These are phyloP conservation scores for Chloroceryle inda DNA, from an alignment of 2,797 vertebrate genomes.

Conservation along the genomic window DNA sequence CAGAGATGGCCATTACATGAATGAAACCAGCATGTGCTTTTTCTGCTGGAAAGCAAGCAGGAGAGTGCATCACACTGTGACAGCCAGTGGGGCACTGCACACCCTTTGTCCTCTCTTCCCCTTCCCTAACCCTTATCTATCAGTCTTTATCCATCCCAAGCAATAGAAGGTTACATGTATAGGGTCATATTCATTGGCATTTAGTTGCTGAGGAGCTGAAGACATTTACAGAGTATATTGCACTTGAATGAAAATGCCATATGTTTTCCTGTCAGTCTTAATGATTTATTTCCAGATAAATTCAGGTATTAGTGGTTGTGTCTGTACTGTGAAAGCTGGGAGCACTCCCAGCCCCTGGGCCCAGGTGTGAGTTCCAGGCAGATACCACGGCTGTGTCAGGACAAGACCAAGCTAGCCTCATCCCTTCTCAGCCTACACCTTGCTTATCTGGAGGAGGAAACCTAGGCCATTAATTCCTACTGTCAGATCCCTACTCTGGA, in stretches of 20 bases:
- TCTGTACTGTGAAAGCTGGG: background rate
- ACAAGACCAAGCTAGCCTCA: background rate
- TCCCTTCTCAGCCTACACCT: background rate
- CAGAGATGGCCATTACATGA: background rate
- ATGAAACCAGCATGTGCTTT: background rate
- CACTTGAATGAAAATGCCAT: background rate
- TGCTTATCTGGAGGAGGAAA: background rate
- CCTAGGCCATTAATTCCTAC: background rate
- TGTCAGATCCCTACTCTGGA: background rate
- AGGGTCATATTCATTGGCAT: background rate
- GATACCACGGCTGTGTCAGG: background rate
- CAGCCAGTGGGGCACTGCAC: background rate
- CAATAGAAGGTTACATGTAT: background rate
- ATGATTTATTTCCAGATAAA: background rate
- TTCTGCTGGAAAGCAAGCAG: background rate
- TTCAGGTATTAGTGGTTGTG: background rate
- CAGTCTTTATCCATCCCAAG: background rate
- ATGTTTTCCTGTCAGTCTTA: background rate
- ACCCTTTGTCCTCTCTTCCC: background rate
- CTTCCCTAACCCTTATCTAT: background rate
- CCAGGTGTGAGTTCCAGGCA: background rate
- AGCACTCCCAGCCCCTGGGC: background rate
- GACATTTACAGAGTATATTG: background rate
- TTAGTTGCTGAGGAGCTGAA: background rate
- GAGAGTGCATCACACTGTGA: background rate